Conservation (phyloP, 2,797 vertebrate species). For the Gobio occitaniae region DNA sequence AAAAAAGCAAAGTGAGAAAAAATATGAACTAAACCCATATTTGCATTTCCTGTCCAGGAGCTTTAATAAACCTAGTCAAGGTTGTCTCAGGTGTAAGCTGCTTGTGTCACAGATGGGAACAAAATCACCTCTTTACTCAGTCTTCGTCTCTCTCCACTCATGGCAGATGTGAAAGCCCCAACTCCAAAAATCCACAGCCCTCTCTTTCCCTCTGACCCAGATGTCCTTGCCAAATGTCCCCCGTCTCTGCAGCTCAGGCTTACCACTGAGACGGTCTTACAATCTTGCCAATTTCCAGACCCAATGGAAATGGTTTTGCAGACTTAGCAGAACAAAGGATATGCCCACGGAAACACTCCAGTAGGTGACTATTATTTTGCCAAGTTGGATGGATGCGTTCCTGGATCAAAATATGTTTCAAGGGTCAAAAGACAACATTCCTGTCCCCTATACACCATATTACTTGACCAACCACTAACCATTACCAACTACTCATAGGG, state of each 20-base stretch:
- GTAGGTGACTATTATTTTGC: not conserved
- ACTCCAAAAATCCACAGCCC: conserved; percentile 29
- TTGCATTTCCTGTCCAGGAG: not conserved
- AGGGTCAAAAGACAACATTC: not conserved
- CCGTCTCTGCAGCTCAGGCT: conserved; percentile 44
- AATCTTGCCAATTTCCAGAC: conserved; percentile 30
- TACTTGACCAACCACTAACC: not conserved
- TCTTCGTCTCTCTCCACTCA: not conserved
- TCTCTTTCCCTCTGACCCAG: conserved; percentile 46
- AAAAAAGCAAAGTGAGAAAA: not conserved
- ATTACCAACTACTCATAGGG: not conserved
- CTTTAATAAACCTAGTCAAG: not conserved
- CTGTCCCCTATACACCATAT: not conserved
- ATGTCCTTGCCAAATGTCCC: conserved; percentile 67
- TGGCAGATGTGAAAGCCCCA: conserved; percentile 21
- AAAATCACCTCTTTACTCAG: conserved; percentile 11
- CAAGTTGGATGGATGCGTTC: not conserved
- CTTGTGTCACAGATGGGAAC: not conserved
- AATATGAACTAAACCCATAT: not conserved
- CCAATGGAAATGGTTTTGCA: conserved; percentile 24
- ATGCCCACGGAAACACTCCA: not conserved
- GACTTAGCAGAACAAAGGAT: not conserved
- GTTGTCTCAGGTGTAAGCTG: conserved; percentile 8
- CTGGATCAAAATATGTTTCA: not conserved
- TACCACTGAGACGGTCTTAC: not conserved